Evolutionary conservation across 2,113 vertebrate genomes (phyloP).

Genomic region (Vulpes vulpes): DNA sequence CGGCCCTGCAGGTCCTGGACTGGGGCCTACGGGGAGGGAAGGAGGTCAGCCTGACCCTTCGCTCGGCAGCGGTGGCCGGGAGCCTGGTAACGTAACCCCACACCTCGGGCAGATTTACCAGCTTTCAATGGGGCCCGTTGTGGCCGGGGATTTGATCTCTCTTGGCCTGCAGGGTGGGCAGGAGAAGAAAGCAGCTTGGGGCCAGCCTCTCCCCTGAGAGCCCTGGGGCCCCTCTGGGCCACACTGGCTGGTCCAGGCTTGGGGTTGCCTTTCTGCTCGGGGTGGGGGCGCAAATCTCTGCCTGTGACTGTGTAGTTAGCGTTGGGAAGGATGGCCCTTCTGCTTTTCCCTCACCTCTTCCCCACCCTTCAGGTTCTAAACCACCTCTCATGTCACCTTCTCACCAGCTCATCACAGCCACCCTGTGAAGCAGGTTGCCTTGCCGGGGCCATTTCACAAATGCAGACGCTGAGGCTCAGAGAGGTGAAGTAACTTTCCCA

Average conservation of each 20-base stretch:
- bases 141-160: constrained; percentile 71
- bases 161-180: constrained; percentile 12
- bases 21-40: constrained; percentile 22
- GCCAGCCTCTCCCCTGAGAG: constrained; percentile 50
- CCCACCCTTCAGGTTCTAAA: no score
- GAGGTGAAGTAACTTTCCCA: neutral
- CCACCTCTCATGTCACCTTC: neutral
- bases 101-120: constrained; percentile 24
- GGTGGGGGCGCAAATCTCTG: neutral
- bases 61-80: constrained; percentile 23
- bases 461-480: neutral
- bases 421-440: neutral
- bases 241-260: neutral
- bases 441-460: neutral
- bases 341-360: neutral
- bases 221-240: neutral
- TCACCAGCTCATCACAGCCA: neutral
- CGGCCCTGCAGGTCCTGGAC: constrained; percentile 50
- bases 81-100: constrained; percentile 67
- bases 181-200: constrained; percentile 64
- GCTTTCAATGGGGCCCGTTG: constrained; percentile 72
- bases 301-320: neutral
- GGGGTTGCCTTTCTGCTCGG: neutral
- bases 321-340: neutral
- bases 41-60: constrained; percentile 67